phyloP scores from a whole-genome alignment of 2,113 vertebrate species.

The Gracilinanus agilis region DNA sequence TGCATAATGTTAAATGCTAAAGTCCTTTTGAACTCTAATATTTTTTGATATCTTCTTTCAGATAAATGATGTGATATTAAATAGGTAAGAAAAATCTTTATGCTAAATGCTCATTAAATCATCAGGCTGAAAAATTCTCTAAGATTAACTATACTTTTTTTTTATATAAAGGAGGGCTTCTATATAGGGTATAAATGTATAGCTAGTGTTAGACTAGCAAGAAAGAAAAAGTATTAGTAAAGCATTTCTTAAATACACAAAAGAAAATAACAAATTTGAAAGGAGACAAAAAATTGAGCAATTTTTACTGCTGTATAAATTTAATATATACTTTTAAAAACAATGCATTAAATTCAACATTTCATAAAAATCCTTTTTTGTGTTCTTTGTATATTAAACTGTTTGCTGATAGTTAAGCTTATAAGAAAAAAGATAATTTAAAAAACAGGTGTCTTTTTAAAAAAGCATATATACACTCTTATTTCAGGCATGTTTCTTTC shows the following conservation, averaged over 20 bases:
- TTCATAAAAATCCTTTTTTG: background rate
- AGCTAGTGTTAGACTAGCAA: background rate
- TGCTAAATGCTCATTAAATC: background rate
- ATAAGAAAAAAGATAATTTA: background rate
- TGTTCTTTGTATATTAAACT: background rate
- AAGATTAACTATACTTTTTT: background rate
- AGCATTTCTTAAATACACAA: background rate
- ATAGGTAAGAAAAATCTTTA: background rate
- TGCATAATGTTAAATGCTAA: slow-evolving; percentile 34
- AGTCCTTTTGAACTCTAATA: slow-evolving; percentile 2
- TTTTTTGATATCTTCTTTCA: background rate
- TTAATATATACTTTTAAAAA: background rate
- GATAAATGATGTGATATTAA: slow-evolving; percentile 1
- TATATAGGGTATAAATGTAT: background rate
- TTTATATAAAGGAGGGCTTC: background rate
- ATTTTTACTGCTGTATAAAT: background rate
- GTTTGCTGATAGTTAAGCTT: too few relatives aligned
- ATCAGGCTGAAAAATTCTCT: slow-evolving; percentile 2
- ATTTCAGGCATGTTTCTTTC: background rate
- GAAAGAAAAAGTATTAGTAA: background rate
- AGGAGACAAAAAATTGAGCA: background rate
- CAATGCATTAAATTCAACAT: background rate
- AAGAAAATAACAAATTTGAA: too few relatives aligned
- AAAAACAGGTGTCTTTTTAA: background rate
- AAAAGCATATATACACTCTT: background rate